Conservation (phyloP, 2,888 invertebrate species). For the Agriopis marginaria region DNA sequence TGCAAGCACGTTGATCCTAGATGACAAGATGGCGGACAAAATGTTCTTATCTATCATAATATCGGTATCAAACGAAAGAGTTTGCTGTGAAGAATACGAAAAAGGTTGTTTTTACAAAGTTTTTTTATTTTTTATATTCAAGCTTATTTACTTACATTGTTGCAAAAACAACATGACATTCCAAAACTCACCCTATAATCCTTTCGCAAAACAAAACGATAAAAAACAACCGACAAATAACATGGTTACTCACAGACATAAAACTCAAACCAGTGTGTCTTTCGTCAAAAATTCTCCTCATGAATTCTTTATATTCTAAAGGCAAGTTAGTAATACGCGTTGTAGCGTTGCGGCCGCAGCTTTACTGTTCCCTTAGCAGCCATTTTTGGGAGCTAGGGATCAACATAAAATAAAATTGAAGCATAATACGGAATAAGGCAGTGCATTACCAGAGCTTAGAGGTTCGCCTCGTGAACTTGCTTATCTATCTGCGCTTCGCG, state of each 20-base stretch:
- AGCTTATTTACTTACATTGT: background rate
- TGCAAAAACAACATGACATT: conserved; percentile 25
- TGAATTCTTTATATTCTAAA: conserved; percentile 73
- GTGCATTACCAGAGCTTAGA: conserved; percentile 53
- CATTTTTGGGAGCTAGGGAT: conserved; percentile 67
- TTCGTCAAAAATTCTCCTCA: conserved; percentile 71
- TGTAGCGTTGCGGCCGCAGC: conserved; percentile 56
- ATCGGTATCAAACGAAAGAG: too few species aligned
- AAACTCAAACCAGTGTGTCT: conserved; percentile 62
- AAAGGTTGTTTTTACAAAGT: too few species aligned
- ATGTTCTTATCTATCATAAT: too few species aligned
- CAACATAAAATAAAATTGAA: conserved; percentile 76
- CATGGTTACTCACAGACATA: conserved; percentile 51
- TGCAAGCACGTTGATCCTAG: too few species aligned
- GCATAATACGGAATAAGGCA: conserved; percentile 59
- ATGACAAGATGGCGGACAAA: too few species aligned
- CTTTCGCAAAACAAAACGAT: conserved; percentile 5
- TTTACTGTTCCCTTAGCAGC: conserved; percentile 71
- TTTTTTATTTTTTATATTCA: background rate
- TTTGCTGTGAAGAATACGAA: too few species aligned
- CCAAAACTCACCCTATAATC: conserved; percentile 31
- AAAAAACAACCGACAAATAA: conserved; percentile 30
- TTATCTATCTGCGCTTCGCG: background rate
- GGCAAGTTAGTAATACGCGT: conserved; percentile 65
- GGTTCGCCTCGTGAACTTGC: conserved; percentile 21